These are phyloP conservation scores for Aythya fuligula DNA, from an alignment of 2,797 vertebrate genomes.

Conservation along the genomic window DNA sequence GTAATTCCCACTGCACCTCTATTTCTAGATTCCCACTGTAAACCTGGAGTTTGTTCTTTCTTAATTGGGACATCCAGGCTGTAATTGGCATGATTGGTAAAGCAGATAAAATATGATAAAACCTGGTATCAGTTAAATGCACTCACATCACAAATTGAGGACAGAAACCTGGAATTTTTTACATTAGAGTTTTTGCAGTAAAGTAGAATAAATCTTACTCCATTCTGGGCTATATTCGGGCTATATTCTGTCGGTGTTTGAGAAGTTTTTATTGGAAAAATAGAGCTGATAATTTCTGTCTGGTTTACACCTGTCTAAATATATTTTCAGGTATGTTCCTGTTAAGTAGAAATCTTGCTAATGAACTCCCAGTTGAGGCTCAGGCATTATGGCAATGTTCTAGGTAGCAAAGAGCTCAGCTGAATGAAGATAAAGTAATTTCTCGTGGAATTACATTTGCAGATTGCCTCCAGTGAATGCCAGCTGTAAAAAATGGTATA, in stretches of 20 bases:
- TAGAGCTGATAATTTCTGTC: not conserved
- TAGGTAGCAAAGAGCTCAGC: not conserved
- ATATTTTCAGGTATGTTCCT: not conserved
- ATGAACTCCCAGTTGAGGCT: not conserved
- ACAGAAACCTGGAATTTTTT: not conserved
- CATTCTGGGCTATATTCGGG: not conserved
- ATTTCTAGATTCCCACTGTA: not conserved
- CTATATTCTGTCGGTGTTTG: not conserved
- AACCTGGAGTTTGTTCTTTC: not conserved
- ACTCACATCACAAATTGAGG: not conserved
- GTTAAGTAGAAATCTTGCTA: conserved; percentile 5
- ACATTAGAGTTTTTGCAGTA: not conserved
- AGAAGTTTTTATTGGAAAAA: not conserved
- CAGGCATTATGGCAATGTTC: not conserved
- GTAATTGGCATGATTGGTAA: not conserved
- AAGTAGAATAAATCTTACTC: not conserved
- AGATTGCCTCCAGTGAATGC: not conserved
- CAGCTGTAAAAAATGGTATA: not conserved
- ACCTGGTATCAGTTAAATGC: not conserved
- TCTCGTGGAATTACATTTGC: not conserved
- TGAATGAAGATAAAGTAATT: not conserved
- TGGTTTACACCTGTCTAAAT: not conserved
- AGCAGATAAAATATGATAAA: too few relatives aligned
- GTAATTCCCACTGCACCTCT: not conserved
- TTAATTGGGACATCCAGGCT: not conserved